Base-by-base conservation (phyloP, 2,113 vertebrate genomes). In the Pygoscelis adeliae region DNA sequence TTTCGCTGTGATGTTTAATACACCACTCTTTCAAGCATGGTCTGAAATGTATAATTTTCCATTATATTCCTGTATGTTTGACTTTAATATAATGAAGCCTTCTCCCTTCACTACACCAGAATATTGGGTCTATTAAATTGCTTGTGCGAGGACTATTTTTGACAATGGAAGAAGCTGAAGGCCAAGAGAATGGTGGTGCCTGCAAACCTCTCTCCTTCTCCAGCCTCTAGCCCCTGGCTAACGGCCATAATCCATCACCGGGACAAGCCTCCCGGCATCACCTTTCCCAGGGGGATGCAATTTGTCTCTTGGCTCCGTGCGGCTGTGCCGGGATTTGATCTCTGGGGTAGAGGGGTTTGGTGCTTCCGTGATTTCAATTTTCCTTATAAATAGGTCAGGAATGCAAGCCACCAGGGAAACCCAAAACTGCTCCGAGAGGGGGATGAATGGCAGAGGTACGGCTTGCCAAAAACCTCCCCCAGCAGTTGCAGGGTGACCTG, bases 41-140 rank as follows among this genome's bases (percentile, higher is more conserved):
- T 46, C 89, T 93, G 98, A 97, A 97, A 97, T 97, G 87, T 97
- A 95, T 97, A 97, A 98, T 97, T 97, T 97, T 93, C 97, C 94
- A 98, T 97, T 97, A 98, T 96, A 95, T 92, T 96, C 95, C 96
- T 95, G 89, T 97, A 94, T 86, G 71, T 98, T 97, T 97, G 96
- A 97, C 96, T 98, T 96, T 89, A 96, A 96, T 96, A 97, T 92
- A 97, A 98, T 96, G 94, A 97, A 96, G 93, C 85, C 92, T 97
- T 97, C 95, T 97, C 93, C 92, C 97, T 97, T 95, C 92, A 20
- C 84, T 96, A 97, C 97, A 59, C 92, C 91, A 96, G 95, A 96
- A 96, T 97, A 97, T 93, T 86, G 83, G 92, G 49, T 87, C 78
- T 87, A 71, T 95, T 96, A 91, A 94, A 96, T 62, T 82, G 95